Evolutionary conservation across 2,797 vertebrate genomes (phyloP), one percentile per base, ranked within the genome.

Genomic region (Poecile montanus): DNA sequence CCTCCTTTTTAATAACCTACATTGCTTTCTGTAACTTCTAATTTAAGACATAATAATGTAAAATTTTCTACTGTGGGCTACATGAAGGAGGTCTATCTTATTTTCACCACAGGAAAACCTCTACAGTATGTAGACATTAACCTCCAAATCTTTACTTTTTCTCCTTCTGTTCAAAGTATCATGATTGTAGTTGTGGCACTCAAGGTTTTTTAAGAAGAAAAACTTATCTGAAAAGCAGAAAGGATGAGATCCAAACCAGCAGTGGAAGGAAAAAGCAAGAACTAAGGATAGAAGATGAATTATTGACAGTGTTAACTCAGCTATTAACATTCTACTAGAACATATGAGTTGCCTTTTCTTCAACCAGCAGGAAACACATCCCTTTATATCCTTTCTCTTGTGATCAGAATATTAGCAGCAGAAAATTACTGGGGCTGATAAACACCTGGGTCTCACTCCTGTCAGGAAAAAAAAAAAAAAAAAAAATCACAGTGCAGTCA

Each of bases 401-500:
- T 48, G 36, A 42, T 58, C n/a, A 77, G 30, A 82, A 62, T 27
- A 78, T 21, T 29, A 76, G 23, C 40, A 76, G 10, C 16, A 70
- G n/a, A 54, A 85, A 40, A 61, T 21, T 14, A 29, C 6, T 53
- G 18, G 4, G 14, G 27, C 16, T 63, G 20, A 9, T 74, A 40
- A 91, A 70, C 17, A 71, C 13, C 3, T 12, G 11, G 5, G 6
- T 76, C 21, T 85, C 30, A 54, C 0, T 16, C 3, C 4, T 57
- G 11, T 8, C 22, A 12, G 18, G 19, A 45, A 13, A 20, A 73
- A 22, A 38, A 54, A 29, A 40, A 6, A 40, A 40, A 40, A 34
- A 32, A 22, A 10, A 68, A 56, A 13, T 7, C 2, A 4, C 0
- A 0, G 7, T 61, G 7, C 5, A 57, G 9, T 57, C 21, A 67